Evolutionary conservation across 2,888 invertebrate species (phyloP).

Genomic region (Diarsia brunnea): DNA sequence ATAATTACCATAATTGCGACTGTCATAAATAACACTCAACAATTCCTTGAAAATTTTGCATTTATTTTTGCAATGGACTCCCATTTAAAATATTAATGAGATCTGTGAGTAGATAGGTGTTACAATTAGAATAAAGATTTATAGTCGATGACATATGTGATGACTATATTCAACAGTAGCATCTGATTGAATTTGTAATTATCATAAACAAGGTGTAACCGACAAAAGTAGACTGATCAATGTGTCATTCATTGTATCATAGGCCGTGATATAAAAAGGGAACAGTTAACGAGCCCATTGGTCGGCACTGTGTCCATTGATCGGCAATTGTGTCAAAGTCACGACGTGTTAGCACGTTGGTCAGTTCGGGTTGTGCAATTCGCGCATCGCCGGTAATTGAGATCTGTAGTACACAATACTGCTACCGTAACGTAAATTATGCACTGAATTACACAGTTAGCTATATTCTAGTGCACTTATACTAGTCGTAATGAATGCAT

Average conservation of each 20-base stretch:
- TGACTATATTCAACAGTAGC: constrained; percentile 43
- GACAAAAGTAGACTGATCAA: constrained; percentile 49
- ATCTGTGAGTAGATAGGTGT: background rate
- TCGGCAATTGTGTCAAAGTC: constrained; percentile 88
- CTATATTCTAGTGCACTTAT: constrained; percentile 51
- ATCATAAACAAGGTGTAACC: constrained; percentile 47
- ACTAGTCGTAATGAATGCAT: constrained; percentile 39
- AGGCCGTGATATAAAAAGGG: constrained; percentile 62
- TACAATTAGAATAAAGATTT: constrained; percentile 27
- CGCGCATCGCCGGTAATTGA: constrained; percentile 78
- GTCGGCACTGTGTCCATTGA: constrained; percentile 79
- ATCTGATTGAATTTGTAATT: constrained; percentile 51
- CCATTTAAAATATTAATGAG: constrained; percentile 7
- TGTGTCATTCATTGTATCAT: constrained; percentile 65
- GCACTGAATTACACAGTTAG: constrained; percentile 54
- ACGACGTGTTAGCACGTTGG: constrained; percentile 85
- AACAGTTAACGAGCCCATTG: constrained; percentile 67
- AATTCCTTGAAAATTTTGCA: constrained; percentile 1
- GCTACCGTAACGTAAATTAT: constrained; percentile 55
- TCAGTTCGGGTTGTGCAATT: constrained; percentile 81
- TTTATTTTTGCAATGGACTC: constrained; percentile 20
- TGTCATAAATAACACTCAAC: constrained; percentile 26
- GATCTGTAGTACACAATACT: constrained; percentile 65
- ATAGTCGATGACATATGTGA: constrained; percentile 44
- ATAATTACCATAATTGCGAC: constrained; percentile 19